Conservation (phyloP, 1,140 invertebrate species). For the Rhagoletis zephyria region DNA sequence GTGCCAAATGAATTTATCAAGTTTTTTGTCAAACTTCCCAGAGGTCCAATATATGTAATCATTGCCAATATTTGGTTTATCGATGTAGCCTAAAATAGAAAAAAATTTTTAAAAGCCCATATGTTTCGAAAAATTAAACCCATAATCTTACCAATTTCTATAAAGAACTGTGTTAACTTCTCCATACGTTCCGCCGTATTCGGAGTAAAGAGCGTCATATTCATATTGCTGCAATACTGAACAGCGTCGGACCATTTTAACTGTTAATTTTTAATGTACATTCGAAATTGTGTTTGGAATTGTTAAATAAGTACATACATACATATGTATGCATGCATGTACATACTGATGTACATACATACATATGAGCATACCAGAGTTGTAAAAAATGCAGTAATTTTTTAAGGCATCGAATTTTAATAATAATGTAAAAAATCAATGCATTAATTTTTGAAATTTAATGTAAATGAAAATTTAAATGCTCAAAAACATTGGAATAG, state of each 20-base stretch:
- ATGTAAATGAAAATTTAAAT: too few relatives aligned
- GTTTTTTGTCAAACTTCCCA: neutral
- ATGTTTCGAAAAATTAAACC: neutral
- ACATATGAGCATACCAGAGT: too few relatives aligned
- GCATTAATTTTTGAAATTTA: too few relatives aligned
- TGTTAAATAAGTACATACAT: too few relatives aligned
- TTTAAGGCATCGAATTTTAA: too few relatives aligned
- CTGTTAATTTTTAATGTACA: neutral
- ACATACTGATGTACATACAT: too few relatives aligned
- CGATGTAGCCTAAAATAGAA: neutral
- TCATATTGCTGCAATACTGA: neutral
- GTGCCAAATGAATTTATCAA: slow-evolving; percentile 15
- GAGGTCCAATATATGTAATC: slow-evolving; percentile 34
- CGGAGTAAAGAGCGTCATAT: slow-evolving; percentile 4
- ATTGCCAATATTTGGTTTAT: slow-evolving; percentile 6
- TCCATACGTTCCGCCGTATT: neutral
- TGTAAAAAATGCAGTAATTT: too few relatives aligned
- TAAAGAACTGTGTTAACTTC: neutral
- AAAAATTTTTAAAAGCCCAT: neutral
- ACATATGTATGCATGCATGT: too few relatives aligned
- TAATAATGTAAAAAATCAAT: too few relatives aligned
- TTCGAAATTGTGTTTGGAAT: too few relatives aligned
- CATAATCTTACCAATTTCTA: neutral
- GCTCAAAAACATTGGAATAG: too few relatives aligned
- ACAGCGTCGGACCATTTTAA: neutral